Percentiles rank a stretch among this genome's conserved stretches.
These are phyloP conservation scores for Drosophila pallidifrons DNA, from an alignment of 1,140 invertebrate species.

Conservation along the genomic window DNA sequence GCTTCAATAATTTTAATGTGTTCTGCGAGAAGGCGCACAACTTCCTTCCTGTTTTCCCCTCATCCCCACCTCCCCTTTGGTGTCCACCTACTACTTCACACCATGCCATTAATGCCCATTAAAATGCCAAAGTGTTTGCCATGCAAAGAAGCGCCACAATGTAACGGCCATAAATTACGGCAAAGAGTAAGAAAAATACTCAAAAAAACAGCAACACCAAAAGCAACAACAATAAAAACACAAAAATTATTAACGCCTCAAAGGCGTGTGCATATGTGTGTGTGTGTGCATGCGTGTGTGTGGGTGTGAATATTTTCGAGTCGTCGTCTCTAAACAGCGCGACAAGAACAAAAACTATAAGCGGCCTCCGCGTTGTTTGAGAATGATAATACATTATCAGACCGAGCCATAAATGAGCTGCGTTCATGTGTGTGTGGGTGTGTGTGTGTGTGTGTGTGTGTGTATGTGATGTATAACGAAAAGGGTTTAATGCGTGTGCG, in stretches of 20 bases:
- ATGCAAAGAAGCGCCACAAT: constrained; percentile 65
- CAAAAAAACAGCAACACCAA: constrained; percentile 30
- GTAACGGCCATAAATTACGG: constrained; percentile 74
- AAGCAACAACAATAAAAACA: constrained; percentile 27
- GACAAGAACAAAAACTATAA: constrained; percentile 47
- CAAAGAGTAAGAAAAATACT: constrained; percentile 55
- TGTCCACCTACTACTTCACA: background rate
- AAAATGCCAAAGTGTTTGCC: constrained; percentile 76
- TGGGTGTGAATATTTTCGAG: constrained; percentile 33
- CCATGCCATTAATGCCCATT: constrained; percentile 72
- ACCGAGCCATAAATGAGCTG: constrained; percentile 68
- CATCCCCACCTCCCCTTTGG: background rate
- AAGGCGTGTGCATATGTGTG: constrained; percentile 23
- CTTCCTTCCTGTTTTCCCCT: background rate
- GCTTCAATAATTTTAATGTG: constrained; percentile 82
- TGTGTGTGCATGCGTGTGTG: constrained; percentile 16
- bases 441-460: background rate
- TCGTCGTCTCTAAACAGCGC: constrained; percentile 28
- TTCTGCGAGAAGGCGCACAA: constrained; percentile 16
- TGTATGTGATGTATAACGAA: constrained; percentile 2
- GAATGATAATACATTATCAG: constrained; percentile 75
- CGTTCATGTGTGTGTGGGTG: constrained; percentile 3
- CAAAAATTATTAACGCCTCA: constrained; percentile 69
- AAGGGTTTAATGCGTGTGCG: constrained; percentile 35
- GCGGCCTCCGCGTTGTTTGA: constrained; percentile 23